A percentile compares a stretch with the other conserved stretches of the same genome.
These are phyloP conservation scores for Agrotis exclamationis DNA, from an alignment of 2,888 invertebrate genomes.

Conservation along the genomic window DNA sequence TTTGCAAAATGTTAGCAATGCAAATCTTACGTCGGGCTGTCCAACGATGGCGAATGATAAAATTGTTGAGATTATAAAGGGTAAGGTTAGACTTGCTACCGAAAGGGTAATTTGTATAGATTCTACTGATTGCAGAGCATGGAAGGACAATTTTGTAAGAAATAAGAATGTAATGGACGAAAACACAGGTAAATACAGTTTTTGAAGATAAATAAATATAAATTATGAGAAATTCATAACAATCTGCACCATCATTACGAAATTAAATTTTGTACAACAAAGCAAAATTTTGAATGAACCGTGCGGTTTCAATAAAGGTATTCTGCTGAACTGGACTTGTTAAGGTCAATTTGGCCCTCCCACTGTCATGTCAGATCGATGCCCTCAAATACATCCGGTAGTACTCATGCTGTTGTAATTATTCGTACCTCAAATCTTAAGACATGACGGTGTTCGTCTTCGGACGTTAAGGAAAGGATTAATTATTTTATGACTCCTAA, in stretches of 20 bases:
- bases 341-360: conserved; percentile 58
- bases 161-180: background rate
- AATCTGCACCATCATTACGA: conserved; percentile 54
- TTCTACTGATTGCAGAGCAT: background rate
- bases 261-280: conserved; percentile 34
- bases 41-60: conserved; percentile 31
- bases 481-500: conserved; percentile 7
- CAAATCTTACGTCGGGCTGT: conserved; percentile 38
- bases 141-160: background rate
- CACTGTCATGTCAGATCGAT: conserved; percentile 64
- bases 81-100: conserved; percentile 29
- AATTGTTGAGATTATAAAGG: conserved; percentile 32
- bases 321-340: conserved; percentile 51
- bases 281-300: conserved; percentile 38
- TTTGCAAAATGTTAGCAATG: conserved; percentile 55
- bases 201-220: background rate
- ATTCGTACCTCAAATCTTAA: conserved; percentile 42
- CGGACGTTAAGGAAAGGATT: conserved; percentile 24
- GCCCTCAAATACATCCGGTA: conserved; percentile 57
- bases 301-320: conserved; percentile 48
- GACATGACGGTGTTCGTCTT: conserved; percentile 12
- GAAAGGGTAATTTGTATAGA: background rate
- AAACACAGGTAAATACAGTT: background rate
- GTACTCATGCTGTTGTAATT: conserved; percentile 55
- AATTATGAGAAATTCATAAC: background rate